Percentiles rank a stretch among this genome's conserved stretches.
Conservation (phyloP, 2,113 vertebrate species). For the Odontophorus gujanensis region DNA sequence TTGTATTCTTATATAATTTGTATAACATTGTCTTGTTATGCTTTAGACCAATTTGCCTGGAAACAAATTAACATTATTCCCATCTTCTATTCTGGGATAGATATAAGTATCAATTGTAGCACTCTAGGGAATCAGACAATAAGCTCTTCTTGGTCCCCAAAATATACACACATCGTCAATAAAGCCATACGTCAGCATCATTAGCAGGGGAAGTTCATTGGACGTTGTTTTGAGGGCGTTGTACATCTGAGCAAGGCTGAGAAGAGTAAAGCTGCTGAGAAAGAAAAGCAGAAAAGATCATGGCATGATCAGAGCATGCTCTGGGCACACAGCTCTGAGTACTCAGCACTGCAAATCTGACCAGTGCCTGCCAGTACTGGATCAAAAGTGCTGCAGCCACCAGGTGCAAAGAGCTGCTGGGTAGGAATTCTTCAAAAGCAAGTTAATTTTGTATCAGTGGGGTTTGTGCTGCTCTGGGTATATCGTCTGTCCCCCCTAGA, state of each 20-base stretch:
- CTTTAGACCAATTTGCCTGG: not conserved
- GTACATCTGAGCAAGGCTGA: not conserved
- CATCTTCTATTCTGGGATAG: constrained; percentile 21
- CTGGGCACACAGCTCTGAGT: constrained; percentile 19
- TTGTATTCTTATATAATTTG: not conserved
- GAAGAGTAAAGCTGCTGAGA: constrained; percentile 11
- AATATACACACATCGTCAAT: not conserved
- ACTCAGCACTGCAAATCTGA: constrained; percentile 21
- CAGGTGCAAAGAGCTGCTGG: constrained; percentile 68
- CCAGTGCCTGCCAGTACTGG: constrained; percentile 18
- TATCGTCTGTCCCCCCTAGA: constrained; percentile 65
- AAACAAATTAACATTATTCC: not conserved
- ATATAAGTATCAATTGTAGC: not conserved
- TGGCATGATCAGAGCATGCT: constrained; percentile 21
- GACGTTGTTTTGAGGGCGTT: not conserved
- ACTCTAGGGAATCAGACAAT: constrained; percentile 3
- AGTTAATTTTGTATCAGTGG: constrained; percentile 65
- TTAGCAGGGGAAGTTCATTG: not conserved
- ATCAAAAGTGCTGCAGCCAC: constrained; percentile 60
- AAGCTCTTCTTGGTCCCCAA: not conserved
- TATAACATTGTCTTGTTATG: not conserved
- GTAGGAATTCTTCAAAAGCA: constrained; percentile 60
- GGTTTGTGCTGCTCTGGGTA: constrained; percentile 55
- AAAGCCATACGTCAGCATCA: not conserved
- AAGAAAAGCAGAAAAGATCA: constrained; percentile 35